A percentile compares a stretch with the other conserved stretches of the same genome.
These are phyloP conservation scores for Genyomyrus donnyi DNA, from an alignment of 2,113 vertebrate genomes.

Conservation along the genomic window DNA sequence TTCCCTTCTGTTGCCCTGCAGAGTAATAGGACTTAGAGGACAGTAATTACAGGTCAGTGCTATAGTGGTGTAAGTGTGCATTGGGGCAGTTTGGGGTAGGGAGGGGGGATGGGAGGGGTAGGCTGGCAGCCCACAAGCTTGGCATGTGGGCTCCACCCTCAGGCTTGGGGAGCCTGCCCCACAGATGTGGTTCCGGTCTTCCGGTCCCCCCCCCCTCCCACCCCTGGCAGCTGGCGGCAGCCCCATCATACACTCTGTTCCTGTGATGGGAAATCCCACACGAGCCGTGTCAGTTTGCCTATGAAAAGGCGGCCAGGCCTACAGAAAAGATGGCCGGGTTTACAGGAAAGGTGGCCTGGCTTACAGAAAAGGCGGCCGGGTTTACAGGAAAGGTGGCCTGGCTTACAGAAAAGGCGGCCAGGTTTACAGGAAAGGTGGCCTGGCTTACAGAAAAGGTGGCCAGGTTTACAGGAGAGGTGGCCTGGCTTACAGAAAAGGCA, in stretches of 20 bases:
- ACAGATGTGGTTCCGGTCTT: constrained; percentile 57
- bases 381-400: fast-evolving
- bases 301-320: background rate
- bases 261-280: constrained; percentile 14
- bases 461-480: too few species aligned
- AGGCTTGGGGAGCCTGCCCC: constrained; percentile 39
- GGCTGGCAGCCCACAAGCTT: constrained; percentile 9
- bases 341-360: background rate
- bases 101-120: constrained; percentile 33
- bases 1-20: constrained; percentile 31
- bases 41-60: constrained; percentile 50
- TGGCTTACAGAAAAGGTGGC: background rate
- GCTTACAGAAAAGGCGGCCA: background rate
- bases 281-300: background rate
- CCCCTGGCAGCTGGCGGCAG: background rate
- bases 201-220: constrained; percentile 34
- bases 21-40: constrained; percentile 14
- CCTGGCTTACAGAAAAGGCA: too few species aligned
- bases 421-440: too few species aligned
- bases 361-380: background rate
- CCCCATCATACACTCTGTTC: constrained; percentile 35
- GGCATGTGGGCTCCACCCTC: background rate
- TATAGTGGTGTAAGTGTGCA: constrained; percentile 28
- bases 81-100: constrained; percentile 40
- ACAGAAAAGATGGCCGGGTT: background rate